Evolutionary conservation across 2,888 invertebrate species (phyloP).

Genomic region (Actias luna): DNA sequence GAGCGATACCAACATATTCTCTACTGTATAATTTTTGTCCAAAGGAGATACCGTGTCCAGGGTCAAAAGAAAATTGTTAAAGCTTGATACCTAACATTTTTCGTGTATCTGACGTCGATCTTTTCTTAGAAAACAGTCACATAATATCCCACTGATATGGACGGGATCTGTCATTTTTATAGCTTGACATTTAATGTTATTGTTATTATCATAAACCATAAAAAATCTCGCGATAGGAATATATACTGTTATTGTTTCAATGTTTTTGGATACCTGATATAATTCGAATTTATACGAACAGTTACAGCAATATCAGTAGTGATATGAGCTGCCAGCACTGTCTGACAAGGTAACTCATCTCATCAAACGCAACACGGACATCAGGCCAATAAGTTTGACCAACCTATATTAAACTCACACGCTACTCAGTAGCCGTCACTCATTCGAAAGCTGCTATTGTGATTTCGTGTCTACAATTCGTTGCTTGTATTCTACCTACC

Average conservation of each 20-base stretch:
- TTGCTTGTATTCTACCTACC: constrained; percentile 42
- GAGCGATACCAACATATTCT: constrained; percentile 72
- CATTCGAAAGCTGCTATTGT: constrained; percentile 39
- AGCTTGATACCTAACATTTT: constrained; percentile 60
- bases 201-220: constrained; percentile 43
- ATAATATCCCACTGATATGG: constrained; percentile 35
- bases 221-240: constrained; percentile 36
- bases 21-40: constrained; percentile 71
- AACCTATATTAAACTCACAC: constrained; percentile 13
- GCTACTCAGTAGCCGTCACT: constrained; percentile 40
- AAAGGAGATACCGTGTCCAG: constrained; percentile 59
- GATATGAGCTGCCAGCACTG: constrained; percentile 8
- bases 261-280: constrained; percentile 20
- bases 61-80: constrained; percentile 72
- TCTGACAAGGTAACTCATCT: constrained; percentile 13
- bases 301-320: constrained; percentile 9
- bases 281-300: constrained; percentile 12
- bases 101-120: constrained; percentile 60
- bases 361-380: constrained; percentile 7
- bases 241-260: constrained; percentile 38
- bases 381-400: constrained; percentile 12
- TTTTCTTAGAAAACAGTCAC: constrained; percentile 62
- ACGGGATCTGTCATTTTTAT: constrained; percentile 41
- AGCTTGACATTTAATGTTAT: constrained; percentile 41
- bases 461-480: constrained; percentile 36